These are phyloP conservation scores for Parnassius glacialis DNA, from an alignment of 2,888 invertebrate species.

Conservation along the genomic window DNA sequence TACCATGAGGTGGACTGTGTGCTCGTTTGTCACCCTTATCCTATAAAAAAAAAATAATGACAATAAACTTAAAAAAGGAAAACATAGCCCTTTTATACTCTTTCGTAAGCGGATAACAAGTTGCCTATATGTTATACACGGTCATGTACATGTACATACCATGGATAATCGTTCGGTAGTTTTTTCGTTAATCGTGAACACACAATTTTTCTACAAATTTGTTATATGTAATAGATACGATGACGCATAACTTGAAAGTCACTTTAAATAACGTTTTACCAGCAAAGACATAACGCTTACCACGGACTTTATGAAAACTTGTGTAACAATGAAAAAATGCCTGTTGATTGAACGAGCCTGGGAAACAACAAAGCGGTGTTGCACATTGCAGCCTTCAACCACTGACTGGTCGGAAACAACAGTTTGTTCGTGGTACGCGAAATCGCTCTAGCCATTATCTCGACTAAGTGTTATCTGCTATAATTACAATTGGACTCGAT, in stretches of 20 bases:
- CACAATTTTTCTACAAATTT: too few relatives aligned
- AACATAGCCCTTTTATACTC: too few relatives aligned
- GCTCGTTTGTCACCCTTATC: too few relatives aligned
- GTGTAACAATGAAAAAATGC: slow-evolving; percentile 17
- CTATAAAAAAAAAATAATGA: too few relatives aligned
- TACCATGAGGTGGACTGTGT: too few relatives aligned
- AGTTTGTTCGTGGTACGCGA: slow-evolving; percentile 48
- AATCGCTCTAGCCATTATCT: slow-evolving; percentile 47
- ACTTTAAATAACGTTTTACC: slow-evolving; percentile 4
- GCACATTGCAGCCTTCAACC: slow-evolving; percentile 53
- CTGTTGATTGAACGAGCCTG: slow-evolving; percentile 28
- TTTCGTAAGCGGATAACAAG: too few relatives aligned
- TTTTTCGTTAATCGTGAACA: too few relatives aligned
- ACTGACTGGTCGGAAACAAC: slow-evolving; percentile 45
- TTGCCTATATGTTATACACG: too few relatives aligned
- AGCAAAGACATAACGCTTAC: slow-evolving; percentile 11
- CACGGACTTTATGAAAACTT: slow-evolving; percentile 18
- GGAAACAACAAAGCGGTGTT: slow-evolving; percentile 36
- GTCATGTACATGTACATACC: too few relatives aligned
- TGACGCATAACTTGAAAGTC: neutral
- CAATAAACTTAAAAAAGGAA: too few relatives aligned
- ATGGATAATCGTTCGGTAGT: too few relatives aligned
- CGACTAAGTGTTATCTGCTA: slow-evolving; percentile 37
- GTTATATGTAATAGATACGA: neutral
- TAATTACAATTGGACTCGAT: slow-evolving; percentile 41